Evolutionary conservation across 1,140 invertebrate species (phyloP), one percentile per base, ranked within the genome.

Genomic region (Leptonema lineaticorne): DNA sequence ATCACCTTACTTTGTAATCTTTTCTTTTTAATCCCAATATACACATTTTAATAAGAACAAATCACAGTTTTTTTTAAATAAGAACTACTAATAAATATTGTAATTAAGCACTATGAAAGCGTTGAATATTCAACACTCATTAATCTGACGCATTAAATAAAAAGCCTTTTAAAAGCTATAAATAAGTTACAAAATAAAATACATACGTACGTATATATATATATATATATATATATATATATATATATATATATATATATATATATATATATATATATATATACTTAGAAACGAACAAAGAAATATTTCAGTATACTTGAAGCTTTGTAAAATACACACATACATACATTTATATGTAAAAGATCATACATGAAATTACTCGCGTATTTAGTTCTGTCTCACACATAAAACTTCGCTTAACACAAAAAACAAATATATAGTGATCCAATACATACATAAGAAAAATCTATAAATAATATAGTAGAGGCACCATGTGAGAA

Each of bases 401-500:
- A n/a, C n/a, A n/a, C n/a, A n/a, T n/a, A n/a, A n/a, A n/a, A n/a
- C n/a, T n/a, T n/a, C n/a, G n/a, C n/a, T n/a, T n/a, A n/a, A n/a
- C n/a, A n/a, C n/a, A n/a, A n/a, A n/a, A n/a, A n/a, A n/a, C n/a
- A n/a, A n/a, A n/a, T 53, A 22, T 53, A 20, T 53, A 22, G 24
- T 24, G 20, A 24, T 6, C 24, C 11, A 22, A 53, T n/a, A 53
- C 14, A 18, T n/a, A 53, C 18, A 22, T 20, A 53, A 53, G 24
- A 53, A 24, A 7, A 24, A 53, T n/a, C 48, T 53, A 58, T 11
- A 58, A 58, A 29, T 41, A n/a, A 62, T 30, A 50, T 28, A 64
- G 62, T 27, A 64, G 50, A 64, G 62, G 62, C 62, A 64, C 62
- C 45, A 64, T 50, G 46, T 30, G 62, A 64, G 26, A 45, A 64